A percentile compares a stretch with the other conserved stretches of the same genome.
Conservation (phyloP, 2,113 vertebrate species). For the Gorilla gorilla region DNA sequence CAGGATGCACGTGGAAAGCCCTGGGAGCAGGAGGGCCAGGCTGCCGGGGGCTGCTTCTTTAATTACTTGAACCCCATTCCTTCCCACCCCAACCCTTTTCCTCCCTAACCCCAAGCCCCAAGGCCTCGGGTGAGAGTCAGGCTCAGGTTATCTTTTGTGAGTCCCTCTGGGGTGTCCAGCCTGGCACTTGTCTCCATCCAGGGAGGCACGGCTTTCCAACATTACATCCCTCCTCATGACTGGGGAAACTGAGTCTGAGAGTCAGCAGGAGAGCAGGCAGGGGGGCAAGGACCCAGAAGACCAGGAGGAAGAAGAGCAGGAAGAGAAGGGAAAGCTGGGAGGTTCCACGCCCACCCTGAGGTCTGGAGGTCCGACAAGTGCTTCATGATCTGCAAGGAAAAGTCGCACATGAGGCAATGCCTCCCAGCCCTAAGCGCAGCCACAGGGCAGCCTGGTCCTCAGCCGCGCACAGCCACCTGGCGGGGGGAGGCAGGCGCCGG, state of each 20-base stretch:
- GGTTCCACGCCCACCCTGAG: not conserved
- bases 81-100: not conserved
- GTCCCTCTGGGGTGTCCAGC: not conserved
- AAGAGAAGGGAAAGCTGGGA: not conserved
- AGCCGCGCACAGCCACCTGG: fast-evolving
- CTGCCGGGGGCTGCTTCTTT: fast-evolving
- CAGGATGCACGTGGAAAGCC: not conserved
- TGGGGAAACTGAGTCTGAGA: not conserved
- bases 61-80: not conserved
- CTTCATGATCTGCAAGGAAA: fast-evolving
- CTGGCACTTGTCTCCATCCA: fast-evolving
- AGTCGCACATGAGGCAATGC: too few relatives aligned
- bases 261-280: fast-evolving
- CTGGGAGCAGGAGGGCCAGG: not conserved
- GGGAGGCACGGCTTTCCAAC: not conserved
- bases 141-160: too few relatives aligned
- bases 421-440: too few relatives aligned
- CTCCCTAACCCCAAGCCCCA: not conserved
- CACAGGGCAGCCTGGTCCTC: too few relatives aligned
- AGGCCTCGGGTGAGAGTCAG: not conserved
- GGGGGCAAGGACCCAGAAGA: not conserved
- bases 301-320: fast-evolving
- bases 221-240: fast-evolving
- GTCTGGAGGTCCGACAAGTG: fast-evolving
- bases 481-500: too few relatives aligned